These are phyloP conservation scores for Noctua janthe DNA, from an alignment of 2,888 invertebrate species.

Conservation along the genomic window DNA sequence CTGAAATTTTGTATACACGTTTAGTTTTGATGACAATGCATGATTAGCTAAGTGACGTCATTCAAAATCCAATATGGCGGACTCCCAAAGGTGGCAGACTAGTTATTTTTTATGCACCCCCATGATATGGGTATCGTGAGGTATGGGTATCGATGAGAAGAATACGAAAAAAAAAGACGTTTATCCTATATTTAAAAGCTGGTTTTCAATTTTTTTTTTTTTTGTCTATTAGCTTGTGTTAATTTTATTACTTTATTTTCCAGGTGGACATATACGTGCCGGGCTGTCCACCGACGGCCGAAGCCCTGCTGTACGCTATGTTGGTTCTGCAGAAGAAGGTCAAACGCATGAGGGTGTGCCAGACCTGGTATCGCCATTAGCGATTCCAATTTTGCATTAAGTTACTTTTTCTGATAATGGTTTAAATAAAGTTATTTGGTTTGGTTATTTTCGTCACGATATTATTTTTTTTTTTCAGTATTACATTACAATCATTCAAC, in stretches of 20 bases:
- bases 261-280: slow-evolving; percentile 96
- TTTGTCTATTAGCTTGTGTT: background rate
- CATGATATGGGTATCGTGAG: too few species aligned
- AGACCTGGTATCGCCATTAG: slow-evolving; percentile 83
- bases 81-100: background rate
- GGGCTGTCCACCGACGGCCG: slow-evolving; percentile 98
- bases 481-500: too few species aligned
- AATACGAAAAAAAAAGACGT: background rate
- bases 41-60: background rate
- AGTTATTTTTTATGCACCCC: background rate
- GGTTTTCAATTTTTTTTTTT: background rate
- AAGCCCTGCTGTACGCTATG: slow-evolving; percentile 96
- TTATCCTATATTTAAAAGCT: background rate
- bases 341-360: slow-evolving; percentile 92
- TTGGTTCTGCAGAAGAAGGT: slow-evolving; percentile 96
- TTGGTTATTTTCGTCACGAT: slow-evolving; percentile 5
- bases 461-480: background rate
- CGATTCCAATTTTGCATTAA: background rate
- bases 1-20: background rate
- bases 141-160: background rate
- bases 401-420: background rate
- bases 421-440: slow-evolving; percentile 44
- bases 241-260: slow-evolving; percentile 7
- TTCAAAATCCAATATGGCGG: background rate
- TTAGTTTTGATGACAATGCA: background rate